Percentiles rank a stretch among this genome's conserved stretches.
phyloP scores from a whole-genome alignment of 1,140 invertebrate species.

The Drosophila erecta region DNA sequence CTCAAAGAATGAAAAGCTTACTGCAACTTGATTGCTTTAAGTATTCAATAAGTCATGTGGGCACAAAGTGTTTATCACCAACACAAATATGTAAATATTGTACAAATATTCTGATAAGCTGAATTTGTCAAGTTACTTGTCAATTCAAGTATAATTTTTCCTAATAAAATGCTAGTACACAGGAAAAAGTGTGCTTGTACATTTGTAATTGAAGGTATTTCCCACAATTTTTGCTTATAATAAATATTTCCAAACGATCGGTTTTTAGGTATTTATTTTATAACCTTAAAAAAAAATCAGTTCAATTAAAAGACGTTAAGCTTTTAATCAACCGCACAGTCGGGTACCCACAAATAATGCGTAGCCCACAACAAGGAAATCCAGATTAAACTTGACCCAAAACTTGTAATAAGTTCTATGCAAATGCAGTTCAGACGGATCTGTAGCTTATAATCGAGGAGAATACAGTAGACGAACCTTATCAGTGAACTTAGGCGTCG shows the following conservation, averaged over 20 bases:
- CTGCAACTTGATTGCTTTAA: conserved; percentile 14
- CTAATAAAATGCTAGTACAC: too few relatives aligned
- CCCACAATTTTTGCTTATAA: too few relatives aligned
- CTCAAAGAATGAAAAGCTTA: conserved; percentile 15
- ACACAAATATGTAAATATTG: too few relatives aligned
- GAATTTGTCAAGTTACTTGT: neutral
- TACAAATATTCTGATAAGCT: neutral
- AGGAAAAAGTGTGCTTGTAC: too few relatives aligned
- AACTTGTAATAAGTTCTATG: neutral
- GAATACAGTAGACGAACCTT: neutral
- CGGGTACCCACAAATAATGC: neutral
- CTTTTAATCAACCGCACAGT: neutral
- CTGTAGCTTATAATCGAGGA: neutral
- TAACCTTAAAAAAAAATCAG: too few relatives aligned
- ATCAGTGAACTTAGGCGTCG: neutral
- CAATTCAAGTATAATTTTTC: too few relatives aligned
- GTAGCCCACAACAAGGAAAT: neutral
- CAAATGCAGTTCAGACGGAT: neutral
- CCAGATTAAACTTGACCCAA: conserved; percentile 61
- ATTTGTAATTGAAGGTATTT: too few relatives aligned
- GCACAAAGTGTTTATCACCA: too few relatives aligned
- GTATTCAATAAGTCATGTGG: neutral
- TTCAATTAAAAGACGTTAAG: neutral
- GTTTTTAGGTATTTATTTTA: too few relatives aligned
- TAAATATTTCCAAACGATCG: too few relatives aligned